phyloP scores from a whole-genome alignment of 2,888 invertebrate species.

The Trilocha varians region DNA sequence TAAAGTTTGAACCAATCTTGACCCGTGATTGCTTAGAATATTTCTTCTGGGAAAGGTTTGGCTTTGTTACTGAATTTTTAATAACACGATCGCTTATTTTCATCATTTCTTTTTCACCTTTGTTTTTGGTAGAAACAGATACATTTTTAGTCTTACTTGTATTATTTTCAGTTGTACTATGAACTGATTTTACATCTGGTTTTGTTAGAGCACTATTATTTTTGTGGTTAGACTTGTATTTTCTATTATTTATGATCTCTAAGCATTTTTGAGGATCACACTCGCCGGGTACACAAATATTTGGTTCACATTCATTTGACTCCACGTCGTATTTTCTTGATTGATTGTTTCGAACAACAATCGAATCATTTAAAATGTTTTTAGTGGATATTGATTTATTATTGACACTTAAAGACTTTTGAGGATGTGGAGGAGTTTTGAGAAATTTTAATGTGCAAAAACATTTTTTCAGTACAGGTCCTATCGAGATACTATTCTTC shows the following conservation, averaged over 20 bases:
- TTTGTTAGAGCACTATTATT: neutral
- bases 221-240: conserved; percentile 7
- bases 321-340: neutral
- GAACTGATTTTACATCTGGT: neutral
- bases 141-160: conserved; percentile 11
- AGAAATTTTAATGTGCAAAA: conserved; percentile 19
- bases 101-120: conserved; percentile 4
- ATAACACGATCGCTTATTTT: neutral
- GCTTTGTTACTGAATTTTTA: neutral
- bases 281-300: conserved; percentile 32
- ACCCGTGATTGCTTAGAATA: conserved; percentile 15
- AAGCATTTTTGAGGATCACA: conserved; percentile 29
- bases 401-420: too few species aligned
- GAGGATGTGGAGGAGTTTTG: conserved; percentile 7
- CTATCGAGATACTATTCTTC: conserved; percentile 5
- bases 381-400: too few species aligned
- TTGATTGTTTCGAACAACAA: neutral
- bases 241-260: conserved; percentile 23
- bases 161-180: conserved; percentile 9
- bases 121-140: conserved; percentile 14
- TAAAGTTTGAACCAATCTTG: conserved; percentile 24
- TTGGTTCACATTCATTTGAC: conserved; percentile 10
- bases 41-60: neutral
- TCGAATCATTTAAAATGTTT: neutral
- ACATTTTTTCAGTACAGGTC: conserved; percentile 14